phyloP scores from a whole-genome alignment of 2,113 vertebrate species.

The Pandion haliaetus region DNA sequence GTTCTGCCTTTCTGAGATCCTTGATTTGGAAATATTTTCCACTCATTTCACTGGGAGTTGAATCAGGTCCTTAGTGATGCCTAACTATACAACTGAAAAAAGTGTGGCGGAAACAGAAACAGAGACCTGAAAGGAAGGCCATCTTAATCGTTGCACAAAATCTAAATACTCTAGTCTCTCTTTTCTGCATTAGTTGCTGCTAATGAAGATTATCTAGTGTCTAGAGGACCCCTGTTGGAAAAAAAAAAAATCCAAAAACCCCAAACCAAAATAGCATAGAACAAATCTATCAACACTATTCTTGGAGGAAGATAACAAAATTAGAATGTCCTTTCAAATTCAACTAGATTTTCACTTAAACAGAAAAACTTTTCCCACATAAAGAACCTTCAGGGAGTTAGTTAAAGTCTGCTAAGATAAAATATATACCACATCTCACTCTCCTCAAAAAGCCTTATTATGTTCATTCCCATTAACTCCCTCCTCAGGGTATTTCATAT shows the following conservation, averaged over 20 bases:
- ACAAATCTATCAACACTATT: background rate
- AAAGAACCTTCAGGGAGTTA: slow-evolving; percentile 50
- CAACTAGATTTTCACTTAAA: slow-evolving; percentile 44
- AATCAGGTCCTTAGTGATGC: background rate
- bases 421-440: slow-evolving; percentile 58
- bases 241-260: too few relatives aligned
- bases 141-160: background rate
- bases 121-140: background rate
- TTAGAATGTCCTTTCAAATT: slow-evolving; percentile 23
- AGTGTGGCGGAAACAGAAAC: background rate
- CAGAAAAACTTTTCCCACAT: slow-evolving; percentile 50
- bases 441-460: slow-evolving; percentile 61
- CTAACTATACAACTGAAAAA: background rate
- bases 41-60: background rate
- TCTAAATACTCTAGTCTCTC: background rate
- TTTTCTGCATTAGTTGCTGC: background rate
- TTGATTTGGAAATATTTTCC: background rate
- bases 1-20: background rate
- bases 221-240: background rate
- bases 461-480: slow-evolving; percentile 67
- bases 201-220: background rate
- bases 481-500: slow-evolving; percentile 63
- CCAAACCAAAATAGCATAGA: background rate
- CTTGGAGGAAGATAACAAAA: background rate
- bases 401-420: slow-evolving; percentile 64